A percentile compares a stretch with the other conserved stretches of the same genome.
phyloP scores from a whole-genome alignment of 2,888 invertebrate genomes.

The Mellilla xanthometata region DNA sequence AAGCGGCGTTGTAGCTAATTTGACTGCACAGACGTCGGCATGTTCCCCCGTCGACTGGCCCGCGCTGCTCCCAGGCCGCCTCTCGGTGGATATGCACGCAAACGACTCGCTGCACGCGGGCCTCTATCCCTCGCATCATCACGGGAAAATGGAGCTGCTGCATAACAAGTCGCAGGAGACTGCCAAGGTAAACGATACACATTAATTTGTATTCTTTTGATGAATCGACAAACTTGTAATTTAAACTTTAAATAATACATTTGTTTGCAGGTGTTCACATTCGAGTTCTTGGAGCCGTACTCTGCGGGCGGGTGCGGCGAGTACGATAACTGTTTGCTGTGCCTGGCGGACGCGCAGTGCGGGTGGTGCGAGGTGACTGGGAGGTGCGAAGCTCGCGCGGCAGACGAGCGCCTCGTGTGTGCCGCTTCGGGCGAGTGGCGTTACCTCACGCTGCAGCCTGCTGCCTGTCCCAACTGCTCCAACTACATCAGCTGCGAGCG shows the following conservation, averaged over 20 bases:
- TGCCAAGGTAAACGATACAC: conserved; percentile 87
- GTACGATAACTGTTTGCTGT: conserved; percentile 93
- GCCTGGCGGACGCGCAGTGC: conserved; percentile 93
- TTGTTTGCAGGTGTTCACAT: conserved; percentile 86
- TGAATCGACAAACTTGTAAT: too few relatives aligned
- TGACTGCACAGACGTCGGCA: conserved; percentile 86
- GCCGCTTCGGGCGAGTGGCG: conserved; percentile 85
- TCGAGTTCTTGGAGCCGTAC: conserved; percentile 94
- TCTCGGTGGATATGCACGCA: conserved; percentile 86
- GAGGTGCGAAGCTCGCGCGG: conserved; percentile 85
- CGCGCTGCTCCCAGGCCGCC: conserved; percentile 83
- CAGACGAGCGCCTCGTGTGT: conserved; percentile 86
- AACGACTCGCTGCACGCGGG: conserved; percentile 82
- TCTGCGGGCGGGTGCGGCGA: conserved; percentile 89
- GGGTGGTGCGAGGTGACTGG: conserved; percentile 95
- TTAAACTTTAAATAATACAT: not conserved
- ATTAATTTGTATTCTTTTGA: too few relatives aligned
- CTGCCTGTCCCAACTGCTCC: conserved; percentile 93
- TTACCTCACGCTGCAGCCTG: conserved; percentile 91
- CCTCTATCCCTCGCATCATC: conserved; percentile 85
- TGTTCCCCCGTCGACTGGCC: conserved; percentile 88
- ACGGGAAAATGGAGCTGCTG: conserved; percentile 91
- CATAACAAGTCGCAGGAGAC: conserved; percentile 89
- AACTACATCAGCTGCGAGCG: conserved; percentile 94
- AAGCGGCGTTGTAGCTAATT: conserved; percentile 80